These are phyloP conservation scores for Sebastes diploproa DNA, from an alignment of 2,797 vertebrate genomes.

Conservation along the genomic window DNA sequence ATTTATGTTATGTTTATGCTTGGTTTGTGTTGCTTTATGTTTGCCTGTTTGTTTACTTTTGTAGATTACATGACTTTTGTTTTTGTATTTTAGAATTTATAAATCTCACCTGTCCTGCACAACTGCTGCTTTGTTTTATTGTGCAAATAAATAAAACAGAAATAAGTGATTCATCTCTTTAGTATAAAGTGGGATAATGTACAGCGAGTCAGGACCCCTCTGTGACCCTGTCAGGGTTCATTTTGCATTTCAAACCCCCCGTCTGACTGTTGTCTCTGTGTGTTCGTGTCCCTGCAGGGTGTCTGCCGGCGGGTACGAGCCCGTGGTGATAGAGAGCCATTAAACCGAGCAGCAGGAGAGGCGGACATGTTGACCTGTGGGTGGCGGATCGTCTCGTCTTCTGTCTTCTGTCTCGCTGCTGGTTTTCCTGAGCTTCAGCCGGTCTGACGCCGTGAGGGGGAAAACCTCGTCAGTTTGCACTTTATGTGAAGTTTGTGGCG, in stretches of 20 bases:
- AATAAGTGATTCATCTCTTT: no score
- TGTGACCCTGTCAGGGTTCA: no score
- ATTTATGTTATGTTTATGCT: not conserved
- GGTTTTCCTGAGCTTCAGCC: slow-evolving; percentile 67
- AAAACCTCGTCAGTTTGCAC: slow-evolving; percentile 58
- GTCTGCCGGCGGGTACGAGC: slow-evolving; percentile 93
- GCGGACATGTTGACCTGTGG: not conserved
- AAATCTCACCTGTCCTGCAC: no score
- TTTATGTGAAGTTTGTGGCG: slow-evolving; percentile 55
- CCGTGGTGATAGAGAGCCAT: slow-evolving; percentile 95
- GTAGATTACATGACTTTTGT: no score
- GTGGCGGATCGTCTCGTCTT: not conserved
- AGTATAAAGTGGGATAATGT: no score
- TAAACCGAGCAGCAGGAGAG: slow-evolving; percentile 61
- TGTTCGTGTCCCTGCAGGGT: slow-evolving; percentile 80
- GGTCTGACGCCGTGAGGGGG: slow-evolving; percentile 68
- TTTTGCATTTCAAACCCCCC: no score
- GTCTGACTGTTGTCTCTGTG: not conserved
- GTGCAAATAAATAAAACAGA: not conserved
- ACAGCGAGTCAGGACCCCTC: no score
- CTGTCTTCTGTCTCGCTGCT: not conserved
- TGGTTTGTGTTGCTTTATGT: no score
- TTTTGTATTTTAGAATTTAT: no score
- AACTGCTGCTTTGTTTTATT: not conserved
- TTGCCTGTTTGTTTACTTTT: no score